Evolutionary conservation across 2,888 invertebrate genomes (phyloP).

Genomic region (Oxytorus armatus): DNA sequence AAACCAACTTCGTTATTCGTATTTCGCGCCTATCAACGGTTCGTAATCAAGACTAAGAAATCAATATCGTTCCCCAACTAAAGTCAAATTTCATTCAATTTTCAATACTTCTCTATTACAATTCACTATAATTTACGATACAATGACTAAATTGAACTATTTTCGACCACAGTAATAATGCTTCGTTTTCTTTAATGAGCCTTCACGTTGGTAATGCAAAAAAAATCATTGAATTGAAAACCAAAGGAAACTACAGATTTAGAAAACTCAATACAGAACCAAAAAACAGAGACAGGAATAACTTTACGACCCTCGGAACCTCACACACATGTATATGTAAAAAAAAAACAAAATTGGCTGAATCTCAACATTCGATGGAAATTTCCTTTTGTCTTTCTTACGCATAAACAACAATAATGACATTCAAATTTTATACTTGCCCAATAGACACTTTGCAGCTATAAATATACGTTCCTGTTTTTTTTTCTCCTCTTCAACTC

Average conservation of each 20-base stretch:
- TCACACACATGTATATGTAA: background rate
- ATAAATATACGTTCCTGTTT: too few relatives aligned
- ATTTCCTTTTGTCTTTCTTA: constrained; percentile 16
- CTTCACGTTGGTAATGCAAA: constrained; percentile 1
- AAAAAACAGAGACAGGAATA: constrained; percentile 16
- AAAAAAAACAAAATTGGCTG: constrained; percentile 10
- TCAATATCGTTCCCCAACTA: constrained; percentile 44
- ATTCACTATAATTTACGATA: constrained; percentile 9
- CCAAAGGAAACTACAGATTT: constrained; percentile 10
- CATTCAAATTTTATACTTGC: background rate
- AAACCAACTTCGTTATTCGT: constrained; percentile 56
- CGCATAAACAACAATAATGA: constrained; percentile 3
- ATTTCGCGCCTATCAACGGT: constrained; percentile 43
- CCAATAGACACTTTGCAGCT: background rate
- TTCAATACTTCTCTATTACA: constrained; percentile 31
- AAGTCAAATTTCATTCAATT: constrained; percentile 34
- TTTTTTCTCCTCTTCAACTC: too few relatives aligned
- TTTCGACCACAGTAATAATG: constrained; percentile 6
- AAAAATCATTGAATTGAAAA: constrained; percentile 5
- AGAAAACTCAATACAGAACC: constrained; percentile 18
- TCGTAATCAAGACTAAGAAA: constrained; percentile 31
- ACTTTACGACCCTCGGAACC: constrained; percentile 63
- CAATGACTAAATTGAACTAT: constrained; percentile 30
- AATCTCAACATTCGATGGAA: constrained; percentile 68
- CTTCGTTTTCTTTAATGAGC: background rate